Conservation (phyloP, 1,140 invertebrate species). For the Reticulitermes speratus region DNA sequence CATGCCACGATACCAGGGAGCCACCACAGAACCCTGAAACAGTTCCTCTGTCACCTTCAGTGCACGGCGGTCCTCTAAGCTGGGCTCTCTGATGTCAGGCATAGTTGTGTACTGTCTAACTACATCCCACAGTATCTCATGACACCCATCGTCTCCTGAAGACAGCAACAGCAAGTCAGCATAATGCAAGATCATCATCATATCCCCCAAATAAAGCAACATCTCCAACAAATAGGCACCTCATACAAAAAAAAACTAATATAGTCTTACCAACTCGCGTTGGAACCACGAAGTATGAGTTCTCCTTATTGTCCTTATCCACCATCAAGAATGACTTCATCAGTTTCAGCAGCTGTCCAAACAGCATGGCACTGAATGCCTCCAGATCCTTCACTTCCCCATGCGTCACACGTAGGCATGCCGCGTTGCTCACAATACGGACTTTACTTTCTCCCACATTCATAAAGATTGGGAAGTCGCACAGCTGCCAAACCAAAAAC, state of each 20-base stretch:
- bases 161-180: too few relatives aligned
- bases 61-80: constrained; percentile 53
- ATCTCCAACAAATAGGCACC: neutral
- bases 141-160: neutral
- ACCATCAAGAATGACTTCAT: constrained; percentile 78
- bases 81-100: constrained; percentile 45
- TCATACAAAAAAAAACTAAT: too few relatives aligned
- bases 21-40: constrained; percentile 73
- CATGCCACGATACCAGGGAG: constrained; percentile 71
- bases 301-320: constrained; percentile 60
- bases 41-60: constrained; percentile 57
- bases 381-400: constrained; percentile 58
- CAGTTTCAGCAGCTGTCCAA: constrained; percentile 71
- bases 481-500: constrained; percentile 52
- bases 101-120: constrained; percentile 47
- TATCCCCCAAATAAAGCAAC: neutral
- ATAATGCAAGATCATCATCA: neutral
- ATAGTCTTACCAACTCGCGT: neutral
- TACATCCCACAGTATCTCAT: constrained; percentile 65
- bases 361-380: constrained; percentile 68
- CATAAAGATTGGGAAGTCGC: constrained; percentile 83
- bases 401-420: constrained; percentile 51
- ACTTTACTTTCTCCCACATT: constrained; percentile 77
- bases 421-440: constrained; percentile 54
- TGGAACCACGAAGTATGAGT: constrained; percentile 78